Conservation (phyloP, 2,888 invertebrate genomes). For the Andricus curvator region DNA sequence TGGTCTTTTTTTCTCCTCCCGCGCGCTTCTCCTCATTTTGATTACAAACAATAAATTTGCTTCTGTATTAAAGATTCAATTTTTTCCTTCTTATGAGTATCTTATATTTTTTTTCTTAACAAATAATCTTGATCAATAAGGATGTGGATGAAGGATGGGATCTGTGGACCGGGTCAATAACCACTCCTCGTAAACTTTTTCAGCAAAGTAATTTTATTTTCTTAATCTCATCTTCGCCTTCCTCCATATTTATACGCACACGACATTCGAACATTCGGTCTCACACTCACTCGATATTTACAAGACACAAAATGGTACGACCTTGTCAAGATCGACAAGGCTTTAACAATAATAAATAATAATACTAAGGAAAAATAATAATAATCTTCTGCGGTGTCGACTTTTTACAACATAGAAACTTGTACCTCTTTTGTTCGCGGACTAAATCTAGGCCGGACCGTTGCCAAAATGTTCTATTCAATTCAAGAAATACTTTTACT, state of each 20-base stretch:
- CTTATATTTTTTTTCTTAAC: not conserved
- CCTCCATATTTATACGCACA: slow-evolving; percentile 23
- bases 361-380: slow-evolving; percentile 31
- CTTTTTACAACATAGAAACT: slow-evolving; percentile 26
- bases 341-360: slow-evolving; percentile 40
- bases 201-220: slow-evolving; percentile 75
- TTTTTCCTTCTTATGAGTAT: slow-evolving; percentile 28
- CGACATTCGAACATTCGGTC: slow-evolving; percentile 22
- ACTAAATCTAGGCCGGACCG: slow-evolving; percentile 29
- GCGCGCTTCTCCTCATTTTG: slow-evolving; percentile 27
- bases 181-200: slow-evolving; percentile 76
- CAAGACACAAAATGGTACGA: slow-evolving; percentile 32
- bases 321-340: slow-evolving; percentile 12
- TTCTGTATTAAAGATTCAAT: not conserved
- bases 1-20: slow-evolving; percentile 44
- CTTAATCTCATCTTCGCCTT: slow-evolving; percentile 53
- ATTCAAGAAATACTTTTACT: not conserved
- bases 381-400: slow-evolving; percentile 37
- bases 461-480: slow-evolving; percentile 11
- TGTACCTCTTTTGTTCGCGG: slow-evolving; percentile 27
- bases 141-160: slow-evolving; percentile 61
- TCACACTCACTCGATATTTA: slow-evolving; percentile 39
- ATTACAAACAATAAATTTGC: not conserved
- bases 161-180: slow-evolving; percentile 73
- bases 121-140: slow-evolving; percentile 47